Evolutionary conservation across 2,888 invertebrate species (phyloP), one percentile per base, ranked within the genome.

Genomic region (Cyclophora albipunctata): DNA sequence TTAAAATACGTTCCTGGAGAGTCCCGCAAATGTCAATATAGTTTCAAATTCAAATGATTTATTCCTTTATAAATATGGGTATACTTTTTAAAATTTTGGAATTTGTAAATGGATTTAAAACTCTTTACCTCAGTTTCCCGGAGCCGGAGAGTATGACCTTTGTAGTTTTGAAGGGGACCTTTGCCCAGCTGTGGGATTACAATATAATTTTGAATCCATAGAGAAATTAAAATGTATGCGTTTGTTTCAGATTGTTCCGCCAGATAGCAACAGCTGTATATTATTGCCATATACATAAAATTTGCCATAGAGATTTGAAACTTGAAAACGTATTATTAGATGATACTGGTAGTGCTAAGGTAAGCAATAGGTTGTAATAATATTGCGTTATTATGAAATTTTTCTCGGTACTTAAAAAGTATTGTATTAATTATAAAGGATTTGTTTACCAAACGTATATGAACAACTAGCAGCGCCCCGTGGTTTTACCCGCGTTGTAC

Each of bases 251-350:
- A 71, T 94, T 99, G 86, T 98, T 98, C 84, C 92, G 98, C 55
- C 98, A 98, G 88, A 98, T 98, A 69, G 95, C 97, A 35, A 98
- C 97, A 45, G 98, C 98, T 62, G 96, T 97, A 57, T 97, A 97
- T 87, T 99, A 99, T 89, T 98, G 98, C 87, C 98, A 98, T 90
- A 98, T 98, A 91, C 97, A 98, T 84, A 97, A 97, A 88, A 98
- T 98, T 72, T 98, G 98, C 82, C 98, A 98, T 89, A 92, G 98
- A 69, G 98, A 98, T 91, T 91, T 98, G 70, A 98, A 98, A 85
- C 90, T 98, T 73, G 98, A 98, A 86, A 98, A 98, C 86, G 97
- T 98, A 70, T 89, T 98, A 62, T 88, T 98, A 63, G 98, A 98
- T 78, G 96, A 96, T 78, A 92, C 95, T 67, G 96, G 97, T 66